Conservation (phyloP, 2,888 invertebrate species). For the Synanthedon vespiformis region DNA sequence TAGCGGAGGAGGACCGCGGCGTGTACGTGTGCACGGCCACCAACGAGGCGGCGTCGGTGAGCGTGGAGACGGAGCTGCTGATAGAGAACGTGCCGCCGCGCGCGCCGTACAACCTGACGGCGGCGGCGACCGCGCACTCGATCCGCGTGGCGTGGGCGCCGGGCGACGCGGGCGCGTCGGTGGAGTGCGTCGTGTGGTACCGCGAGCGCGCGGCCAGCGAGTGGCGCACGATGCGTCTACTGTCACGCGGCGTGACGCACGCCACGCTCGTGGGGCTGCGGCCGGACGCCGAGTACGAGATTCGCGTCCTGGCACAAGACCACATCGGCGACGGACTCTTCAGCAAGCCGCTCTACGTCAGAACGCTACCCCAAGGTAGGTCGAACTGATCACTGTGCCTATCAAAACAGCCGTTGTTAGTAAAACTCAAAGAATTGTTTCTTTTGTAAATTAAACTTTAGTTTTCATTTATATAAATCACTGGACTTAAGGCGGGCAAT, state of each 20-base stretch:
- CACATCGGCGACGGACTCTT: slow-evolving; percentile 88
- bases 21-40: slow-evolving; percentile 85
- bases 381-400: background rate
- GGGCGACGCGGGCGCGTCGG: slow-evolving; percentile 80
- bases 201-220: slow-evolving; percentile 79
- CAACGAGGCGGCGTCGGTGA: slow-evolving; percentile 87
- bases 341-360: slow-evolving; percentile 83
- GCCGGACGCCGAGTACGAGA: slow-evolving; percentile 85
- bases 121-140: slow-evolving; percentile 76
- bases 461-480: no score
- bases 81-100: slow-evolving; percentile 90
- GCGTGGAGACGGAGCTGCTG: slow-evolving; percentile 82
- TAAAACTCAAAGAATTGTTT: background rate
- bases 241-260: slow-evolving; percentile 78
- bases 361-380: slow-evolving; percentile 68
- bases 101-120: slow-evolving; percentile 88
- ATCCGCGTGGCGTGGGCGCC: slow-evolving; percentile 88
- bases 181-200: slow-evolving; percentile 90
- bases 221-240: slow-evolving; percentile 86
- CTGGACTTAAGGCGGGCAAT: no score
- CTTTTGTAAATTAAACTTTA: background rate
- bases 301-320: slow-evolving; percentile 91
- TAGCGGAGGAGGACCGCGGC: slow-evolving; percentile 89
- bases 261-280: slow-evolving; percentile 82
- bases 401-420: background rate